These are phyloP conservation scores for Hydroisotoma schaefferi DNA, from an alignment of 2,888 invertebrate species.

Conservation along the genomic window DNA sequence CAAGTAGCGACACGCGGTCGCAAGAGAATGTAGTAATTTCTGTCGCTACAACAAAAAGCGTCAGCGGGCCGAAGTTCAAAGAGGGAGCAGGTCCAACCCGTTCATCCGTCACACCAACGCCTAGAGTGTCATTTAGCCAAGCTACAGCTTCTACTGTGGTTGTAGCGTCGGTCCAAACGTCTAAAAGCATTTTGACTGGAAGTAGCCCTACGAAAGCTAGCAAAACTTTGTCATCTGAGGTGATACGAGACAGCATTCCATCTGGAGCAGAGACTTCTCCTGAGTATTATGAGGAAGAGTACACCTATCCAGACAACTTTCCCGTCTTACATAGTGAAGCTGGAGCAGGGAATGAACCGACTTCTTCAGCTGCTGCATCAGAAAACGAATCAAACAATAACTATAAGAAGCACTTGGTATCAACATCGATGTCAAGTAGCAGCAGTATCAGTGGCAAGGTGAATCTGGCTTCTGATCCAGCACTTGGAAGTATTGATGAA, in stretches of 20 bases:
- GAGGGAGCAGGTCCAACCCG: slow-evolving; percentile 52
- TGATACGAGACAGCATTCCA: slow-evolving; percentile 35
- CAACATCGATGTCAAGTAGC: slow-evolving; percentile 4
- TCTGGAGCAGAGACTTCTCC: slow-evolving; percentile 39
- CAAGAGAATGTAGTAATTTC: slow-evolving; percentile 41
- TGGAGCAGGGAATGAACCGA: not conserved
- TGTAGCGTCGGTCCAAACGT: slow-evolving; percentile 81
- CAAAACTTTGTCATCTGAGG: slow-evolving; percentile 54
- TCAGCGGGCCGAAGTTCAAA: slow-evolving; percentile 14
- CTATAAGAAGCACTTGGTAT: not conserved
- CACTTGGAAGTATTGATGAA: not conserved
- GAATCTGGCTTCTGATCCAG: not conserved
- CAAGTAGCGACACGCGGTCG: slow-evolving; percentile 11
- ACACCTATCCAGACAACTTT: slow-evolving; percentile 48
- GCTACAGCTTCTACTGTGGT: slow-evolving; percentile 57
- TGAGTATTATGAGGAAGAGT: slow-evolving; percentile 50
- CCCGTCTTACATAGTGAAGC: slow-evolving; percentile 48
- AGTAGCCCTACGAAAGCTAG: slow-evolving; percentile 5
- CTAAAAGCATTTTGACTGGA: slow-evolving; percentile 68
- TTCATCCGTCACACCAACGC: slow-evolving; percentile 52
- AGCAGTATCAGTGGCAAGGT: not conserved
- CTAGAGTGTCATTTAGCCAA: slow-evolving; percentile 41
- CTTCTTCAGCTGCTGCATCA: not conserved
- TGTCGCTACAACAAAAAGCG: slow-evolving; percentile 44
- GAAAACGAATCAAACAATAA: too few relatives aligned